Base-by-base conservation (phyloP, 2,888 invertebrate genomes). In the Meteorus cinctellus region DNA sequence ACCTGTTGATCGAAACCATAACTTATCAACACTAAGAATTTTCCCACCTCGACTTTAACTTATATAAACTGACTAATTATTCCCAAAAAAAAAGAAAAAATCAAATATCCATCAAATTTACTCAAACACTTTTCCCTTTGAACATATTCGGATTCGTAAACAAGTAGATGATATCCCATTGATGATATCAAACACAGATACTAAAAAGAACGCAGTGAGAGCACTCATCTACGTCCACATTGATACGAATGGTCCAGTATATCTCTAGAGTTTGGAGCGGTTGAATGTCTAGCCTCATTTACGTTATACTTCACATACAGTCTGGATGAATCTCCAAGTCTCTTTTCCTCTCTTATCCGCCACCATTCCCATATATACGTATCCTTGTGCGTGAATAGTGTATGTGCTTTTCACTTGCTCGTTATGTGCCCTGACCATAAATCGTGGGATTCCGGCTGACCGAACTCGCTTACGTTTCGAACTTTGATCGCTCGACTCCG, bases 371-470 rank as follows among this genome's bases (percentile, higher is more conserved):
- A 60, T 27, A 55, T 10, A 60, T 34, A 60, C 14, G 19, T 51
- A 24, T 67, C 36, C 45, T 0, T 31, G 4, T 24, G 34, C 31
- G 31, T 24, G 62, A 36, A 65, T 75, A 14, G 55, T 55, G 55
- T 73, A 45, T 70, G 60, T 75, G 45, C 48, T 31, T 72, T 72
- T 72, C 48, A 45, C 71, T 48, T 62, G 48, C 72, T 77, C 73
- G 79, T 78, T 77, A 81, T 77, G 74, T 72, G 51, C 76, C 68
- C 68, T 72, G 77, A 74, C 78, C 79, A 82, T 83, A 82, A 84
- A 82, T 82, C 80, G 80, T 77, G 75, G 77, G 69, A 78, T 83
- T 84, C 78, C 82, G 81, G 75, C 80, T 75, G 78, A 79, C 78
- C 77, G 80, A 81, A 75, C 81, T 78, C 74, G 71, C 76, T 62